A percentile compares a stretch with the other conserved stretches of the same genome.
Evolutionary conservation across 2,888 invertebrate species (phyloP).

Genomic region (Agrilus cyanescens): DNA sequence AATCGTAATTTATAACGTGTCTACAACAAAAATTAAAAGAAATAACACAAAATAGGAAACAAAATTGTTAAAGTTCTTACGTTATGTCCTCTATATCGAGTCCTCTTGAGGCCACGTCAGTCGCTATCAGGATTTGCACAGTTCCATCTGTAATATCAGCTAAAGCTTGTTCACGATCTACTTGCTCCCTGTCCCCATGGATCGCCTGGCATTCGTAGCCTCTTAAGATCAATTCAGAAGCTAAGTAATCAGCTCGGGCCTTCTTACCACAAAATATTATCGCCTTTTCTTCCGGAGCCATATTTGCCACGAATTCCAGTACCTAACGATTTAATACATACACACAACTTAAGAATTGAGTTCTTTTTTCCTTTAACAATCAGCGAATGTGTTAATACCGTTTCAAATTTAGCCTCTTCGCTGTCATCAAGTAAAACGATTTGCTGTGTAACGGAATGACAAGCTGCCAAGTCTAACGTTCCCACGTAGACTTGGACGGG

Average conservation of each 20-base stretch:
- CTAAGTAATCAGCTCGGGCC: conserved; percentile 67
- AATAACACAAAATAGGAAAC: not conserved
- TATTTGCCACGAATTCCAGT: conserved; percentile 53
- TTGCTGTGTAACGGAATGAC: conserved; percentile 74
- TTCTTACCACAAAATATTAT: conserved; percentile 89
- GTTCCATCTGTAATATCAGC: conserved; percentile 69
- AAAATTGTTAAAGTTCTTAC: conserved; percentile 33
- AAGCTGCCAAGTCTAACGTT: conserved; percentile 76
- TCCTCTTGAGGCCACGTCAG: conserved; percentile 91
- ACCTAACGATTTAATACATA: not conserved
- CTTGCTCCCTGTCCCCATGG: conserved; percentile 76
- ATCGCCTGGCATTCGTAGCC: conserved; percentile 66
- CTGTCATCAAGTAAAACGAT: conserved; percentile 63
- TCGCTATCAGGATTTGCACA: conserved; percentile 78
- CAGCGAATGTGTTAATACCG: conserved; percentile 33
- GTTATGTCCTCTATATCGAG: conserved; percentile 83
- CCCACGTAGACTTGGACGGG: conserved; percentile 88
- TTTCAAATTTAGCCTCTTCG: conserved; percentile 52
- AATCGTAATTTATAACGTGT: conserved; percentile 85
- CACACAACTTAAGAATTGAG: not conserved
- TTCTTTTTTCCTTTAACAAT: too few species aligned
- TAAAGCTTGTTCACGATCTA: conserved; percentile 69
- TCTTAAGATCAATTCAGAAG: conserved; percentile 62
- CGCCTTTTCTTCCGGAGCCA: conserved; percentile 68
- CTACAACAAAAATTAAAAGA: conserved; percentile 31